A percentile compares a stretch with the other conserved stretches of the same genome.
These are phyloP conservation scores for Podarcis lilfordi DNA, from an alignment of 2,797 vertebrate genomes.

Conservation along the genomic window DNA sequence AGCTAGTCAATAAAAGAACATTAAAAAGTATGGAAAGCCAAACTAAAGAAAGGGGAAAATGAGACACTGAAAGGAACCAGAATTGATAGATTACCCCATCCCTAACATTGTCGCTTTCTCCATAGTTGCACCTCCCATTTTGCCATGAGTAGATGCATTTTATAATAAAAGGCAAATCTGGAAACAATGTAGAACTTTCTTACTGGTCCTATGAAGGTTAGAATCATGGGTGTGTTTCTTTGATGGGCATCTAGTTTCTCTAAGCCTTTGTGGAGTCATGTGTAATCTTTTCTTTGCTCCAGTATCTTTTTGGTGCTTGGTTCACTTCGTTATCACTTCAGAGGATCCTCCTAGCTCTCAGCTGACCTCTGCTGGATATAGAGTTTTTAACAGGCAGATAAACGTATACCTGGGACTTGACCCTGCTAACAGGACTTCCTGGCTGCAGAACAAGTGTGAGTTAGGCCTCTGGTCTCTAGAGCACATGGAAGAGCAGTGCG, in stretches of 20 bases:
- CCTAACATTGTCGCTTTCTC: background rate
- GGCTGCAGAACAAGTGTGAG: background rate
- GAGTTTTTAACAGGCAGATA: background rate
- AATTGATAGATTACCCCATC: background rate
- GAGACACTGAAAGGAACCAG: no score
- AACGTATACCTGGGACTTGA: no score
- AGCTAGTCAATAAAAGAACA: no score
- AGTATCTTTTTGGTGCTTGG: background rate
- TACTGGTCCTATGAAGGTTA: background rate
- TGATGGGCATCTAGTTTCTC: background rate
- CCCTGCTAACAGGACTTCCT: background rate
- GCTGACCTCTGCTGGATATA: background rate
- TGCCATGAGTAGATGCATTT: background rate
- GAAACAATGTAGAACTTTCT: background rate
- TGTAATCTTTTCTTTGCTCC: background rate
- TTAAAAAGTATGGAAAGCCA: no score
- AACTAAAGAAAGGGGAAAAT: no score
- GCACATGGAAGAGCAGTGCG: background rate
- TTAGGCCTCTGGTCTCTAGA: background rate
- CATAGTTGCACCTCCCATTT: background rate
- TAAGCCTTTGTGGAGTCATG: background rate
- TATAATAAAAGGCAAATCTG: background rate
- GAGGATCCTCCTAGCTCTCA: background rate
- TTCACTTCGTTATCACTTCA: background rate
- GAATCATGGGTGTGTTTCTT: background rate